Evolutionary conservation across 2,888 invertebrate genomes (phyloP), one percentile per base, ranked within the genome.

Genomic region (Carpatolechia fugitivella): DNA sequence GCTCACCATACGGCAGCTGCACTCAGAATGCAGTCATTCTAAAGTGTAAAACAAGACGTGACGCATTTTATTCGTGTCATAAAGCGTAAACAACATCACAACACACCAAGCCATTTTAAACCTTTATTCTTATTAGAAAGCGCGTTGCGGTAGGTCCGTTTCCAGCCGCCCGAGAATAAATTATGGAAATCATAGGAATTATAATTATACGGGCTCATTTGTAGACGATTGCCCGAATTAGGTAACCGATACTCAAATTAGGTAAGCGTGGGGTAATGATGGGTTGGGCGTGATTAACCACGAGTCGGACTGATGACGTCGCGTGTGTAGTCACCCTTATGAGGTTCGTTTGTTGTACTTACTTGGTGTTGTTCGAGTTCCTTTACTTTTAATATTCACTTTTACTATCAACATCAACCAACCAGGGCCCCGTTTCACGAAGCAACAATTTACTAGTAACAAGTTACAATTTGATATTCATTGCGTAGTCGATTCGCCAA

Each of bases 171-270:
- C 8, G 16, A 10, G 47, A 47, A 47, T 47, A 31, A 47, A 47
- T 47, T 47, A 47, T 31, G 16, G 18, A 47, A 47, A 31, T 44
- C 13, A 44, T 20, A 13, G 44, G 44, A 10, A 44, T 47, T 47
- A 47, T 47, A 47, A 47, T 31, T 16, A 8, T 47, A 47, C 47
- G 47, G 47, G 13, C 47, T 47, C 47, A 47, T 47, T 47, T 47
- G 47, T 30, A 31, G 30, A 10, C 47, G 20, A 44, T 24, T 44
- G 29, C 6, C 29, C 8, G 29, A 44, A 44, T 44, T 24, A 24
- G 44, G 44, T 44, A 44, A 44, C 44, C 44, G 44, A 13, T 18
- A 18, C 40, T 4, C 24, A 44, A 44, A 44, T 44, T n/a, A 24
- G 44, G 44, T 44, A 29, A 44, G 24, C n/a, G n/a, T 13, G 24